Conservation (phyloP, 2,113 vertebrate species). For the Naja naja region DNA sequence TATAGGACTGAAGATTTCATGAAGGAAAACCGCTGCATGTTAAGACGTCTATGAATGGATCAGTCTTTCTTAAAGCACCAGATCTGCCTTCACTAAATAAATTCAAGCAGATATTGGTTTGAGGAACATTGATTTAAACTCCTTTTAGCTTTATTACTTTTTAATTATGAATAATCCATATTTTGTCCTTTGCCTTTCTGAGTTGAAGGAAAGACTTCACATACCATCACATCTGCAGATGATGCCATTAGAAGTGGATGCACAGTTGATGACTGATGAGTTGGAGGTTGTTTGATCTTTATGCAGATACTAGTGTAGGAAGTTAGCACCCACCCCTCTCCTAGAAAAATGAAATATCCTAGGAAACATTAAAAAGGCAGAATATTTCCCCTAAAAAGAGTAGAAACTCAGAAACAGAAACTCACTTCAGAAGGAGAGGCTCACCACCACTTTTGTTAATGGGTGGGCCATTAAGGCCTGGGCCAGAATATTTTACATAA, state of each 20-base stretch:
- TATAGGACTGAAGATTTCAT: neutral
- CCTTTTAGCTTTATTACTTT: neutral
- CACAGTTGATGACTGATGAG: neutral
- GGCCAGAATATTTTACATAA: too few species aligned
- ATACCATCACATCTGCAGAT: neutral
- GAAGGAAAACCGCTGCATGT: neutral
- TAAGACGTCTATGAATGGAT: neutral
- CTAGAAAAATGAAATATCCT: too few species aligned
- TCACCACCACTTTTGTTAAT: too few species aligned
- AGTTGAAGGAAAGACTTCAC: neutral
- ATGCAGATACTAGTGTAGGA: neutral
- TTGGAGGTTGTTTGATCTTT: neutral
- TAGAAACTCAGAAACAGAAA: too few species aligned
- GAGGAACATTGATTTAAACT: neutral
- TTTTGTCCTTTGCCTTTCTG: neutral
- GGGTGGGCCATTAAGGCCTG: too few species aligned
- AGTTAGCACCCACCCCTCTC: too few species aligned
- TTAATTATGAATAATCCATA: neutral
- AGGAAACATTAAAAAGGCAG: too few species aligned
- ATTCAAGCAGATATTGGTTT: neutral
- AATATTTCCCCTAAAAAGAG: too few species aligned
- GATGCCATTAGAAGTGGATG: neutral
- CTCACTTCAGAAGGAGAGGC: too few species aligned
- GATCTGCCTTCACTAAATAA: neutral
- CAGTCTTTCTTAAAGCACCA: neutral